Conservation (phyloP, 2,888 invertebrate species). For the Pinctada fucata region DNA sequence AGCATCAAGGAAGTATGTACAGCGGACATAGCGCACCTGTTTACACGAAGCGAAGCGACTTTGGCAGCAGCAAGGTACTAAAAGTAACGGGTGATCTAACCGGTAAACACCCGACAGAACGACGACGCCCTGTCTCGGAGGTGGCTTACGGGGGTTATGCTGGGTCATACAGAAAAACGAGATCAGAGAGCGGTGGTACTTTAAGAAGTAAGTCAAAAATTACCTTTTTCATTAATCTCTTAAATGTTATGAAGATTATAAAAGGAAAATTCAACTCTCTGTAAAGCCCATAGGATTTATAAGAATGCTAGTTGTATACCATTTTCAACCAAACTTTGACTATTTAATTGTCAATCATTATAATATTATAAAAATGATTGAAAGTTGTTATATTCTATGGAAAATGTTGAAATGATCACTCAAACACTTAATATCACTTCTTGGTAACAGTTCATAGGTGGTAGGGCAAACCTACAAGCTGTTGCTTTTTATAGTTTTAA, state of each 20-base stretch:
- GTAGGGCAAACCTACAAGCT: too few relatives aligned
- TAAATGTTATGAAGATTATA: not conserved
- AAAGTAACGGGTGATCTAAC: slow-evolving; percentile 67
- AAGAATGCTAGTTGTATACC: not conserved
- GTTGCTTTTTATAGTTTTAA: too few relatives aligned
- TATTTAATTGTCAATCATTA: too few relatives aligned
- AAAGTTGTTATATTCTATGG: too few relatives aligned
- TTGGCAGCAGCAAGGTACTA: slow-evolving; percentile 60
- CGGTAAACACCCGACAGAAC: slow-evolving; percentile 60
- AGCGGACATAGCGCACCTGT: slow-evolving; percentile 67
- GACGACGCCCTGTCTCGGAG: slow-evolving; percentile 62
- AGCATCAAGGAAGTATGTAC: slow-evolving; percentile 66
- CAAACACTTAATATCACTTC: too few relatives aligned
- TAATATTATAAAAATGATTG: too few relatives aligned
- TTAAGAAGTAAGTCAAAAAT: slow-evolving; percentile 61
- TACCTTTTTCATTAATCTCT: not conserved
- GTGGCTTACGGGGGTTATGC: slow-evolving; percentile 52
- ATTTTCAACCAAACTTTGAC: not conserved
- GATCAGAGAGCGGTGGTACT: slow-evolving; percentile 61
- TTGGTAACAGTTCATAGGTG: too few relatives aligned
- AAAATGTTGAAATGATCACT: too few relatives aligned
- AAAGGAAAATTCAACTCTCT: not conserved
- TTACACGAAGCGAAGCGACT: slow-evolving; percentile 56
- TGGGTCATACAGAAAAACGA: slow-evolving; percentile 48
- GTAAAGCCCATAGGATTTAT: too few relatives aligned